Evolutionary conservation across 2,113 vertebrate genomes (phyloP), one percentile per base, ranked within the genome.

Genomic region (Serilophus lunatus): DNA sequence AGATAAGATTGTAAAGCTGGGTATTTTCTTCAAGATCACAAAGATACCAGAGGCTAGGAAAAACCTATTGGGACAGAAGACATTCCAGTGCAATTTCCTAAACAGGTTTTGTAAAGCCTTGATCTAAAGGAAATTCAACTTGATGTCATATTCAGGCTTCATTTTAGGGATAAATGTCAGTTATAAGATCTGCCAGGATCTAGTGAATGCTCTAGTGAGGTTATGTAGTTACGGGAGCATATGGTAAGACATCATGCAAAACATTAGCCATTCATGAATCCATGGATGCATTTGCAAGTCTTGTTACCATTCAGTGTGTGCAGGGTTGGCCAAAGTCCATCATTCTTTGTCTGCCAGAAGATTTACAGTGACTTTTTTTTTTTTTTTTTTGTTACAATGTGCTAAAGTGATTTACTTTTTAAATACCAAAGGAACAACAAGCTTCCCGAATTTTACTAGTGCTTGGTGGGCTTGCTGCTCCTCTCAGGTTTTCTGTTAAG

Each of bases 161-260:
- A 45, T 51, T 84, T 64, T 50, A 68, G 36, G 44, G 49, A 76
- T 28, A 82, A 86, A 85, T 59, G 5, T 3, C 26, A 18, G 50
- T 91, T 74, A 86, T 90, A 91, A 85, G 82, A 86, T 88, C 78
- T 77, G 87, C n/a, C 50, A 86, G 35, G 57, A 36, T 24, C 59
- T 20, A 23, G 51, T 11, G 15, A 86, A 66, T 16, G 28, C 31
- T 86, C 26, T 57, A 80, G 33, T 50, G 59, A 76, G 35, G 14
- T 88, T 81, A 20, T 59, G 66, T 4, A 12, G 59, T 59, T 70
- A 28, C 0, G 3, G 78, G 66, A 45, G n/a, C 57, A 45, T 3
- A 50, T 53, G 23, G 28, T 87, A 82, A 65, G 77, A 44, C 77
- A 75, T 89, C 60, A 45, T 53, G 61, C 31, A 57, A 22, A 94